These are phyloP conservation scores for Toxotes chatareus DNA, from an alignment of 2,113 vertebrate genomes.

Conservation along the genomic window DNA sequence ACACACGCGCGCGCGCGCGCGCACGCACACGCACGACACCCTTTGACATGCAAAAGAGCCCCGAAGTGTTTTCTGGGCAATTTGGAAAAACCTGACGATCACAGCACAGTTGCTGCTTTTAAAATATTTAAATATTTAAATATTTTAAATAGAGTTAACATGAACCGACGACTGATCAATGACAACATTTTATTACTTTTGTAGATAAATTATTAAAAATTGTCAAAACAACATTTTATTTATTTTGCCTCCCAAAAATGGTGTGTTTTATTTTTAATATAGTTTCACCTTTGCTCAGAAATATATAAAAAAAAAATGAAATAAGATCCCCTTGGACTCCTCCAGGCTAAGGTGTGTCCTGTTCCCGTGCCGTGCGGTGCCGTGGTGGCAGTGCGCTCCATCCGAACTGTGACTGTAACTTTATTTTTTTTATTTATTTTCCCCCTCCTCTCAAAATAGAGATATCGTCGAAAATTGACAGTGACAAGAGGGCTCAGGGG, in stretches of 20 bases:
- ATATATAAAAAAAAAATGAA: background rate
- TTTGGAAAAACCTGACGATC: background rate
- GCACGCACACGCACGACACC: slow-evolving; percentile 11
- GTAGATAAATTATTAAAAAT: background rate
- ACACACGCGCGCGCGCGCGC: background rate
- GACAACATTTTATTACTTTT: background rate
- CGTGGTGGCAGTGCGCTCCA: slow-evolving; percentile 70
- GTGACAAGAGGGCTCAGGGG: slow-evolving; percentile 96
- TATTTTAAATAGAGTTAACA: background rate
- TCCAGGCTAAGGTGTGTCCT: background rate
- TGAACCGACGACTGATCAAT: background rate
- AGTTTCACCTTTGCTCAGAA: background rate
- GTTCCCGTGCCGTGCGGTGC: background rate
- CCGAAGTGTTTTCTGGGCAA: slow-evolving; percentile 75
- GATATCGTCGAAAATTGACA: slow-evolving; percentile 98
- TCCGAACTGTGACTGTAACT: slow-evolving; percentile 87
- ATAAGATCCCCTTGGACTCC: background rate
- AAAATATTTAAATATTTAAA: background rate
- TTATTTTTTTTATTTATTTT: slow-evolving; percentile 80
- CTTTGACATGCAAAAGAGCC: slow-evolving; percentile 84
- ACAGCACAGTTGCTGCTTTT: slow-evolving; percentile 9
- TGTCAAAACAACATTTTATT: background rate
- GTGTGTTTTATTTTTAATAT: no score
- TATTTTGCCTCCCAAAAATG: background rate
- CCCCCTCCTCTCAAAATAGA: slow-evolving; percentile 89